Evolutionary conservation across 1,140 invertebrate species (phyloP).

Genomic region (Drosophila simulans): DNA sequence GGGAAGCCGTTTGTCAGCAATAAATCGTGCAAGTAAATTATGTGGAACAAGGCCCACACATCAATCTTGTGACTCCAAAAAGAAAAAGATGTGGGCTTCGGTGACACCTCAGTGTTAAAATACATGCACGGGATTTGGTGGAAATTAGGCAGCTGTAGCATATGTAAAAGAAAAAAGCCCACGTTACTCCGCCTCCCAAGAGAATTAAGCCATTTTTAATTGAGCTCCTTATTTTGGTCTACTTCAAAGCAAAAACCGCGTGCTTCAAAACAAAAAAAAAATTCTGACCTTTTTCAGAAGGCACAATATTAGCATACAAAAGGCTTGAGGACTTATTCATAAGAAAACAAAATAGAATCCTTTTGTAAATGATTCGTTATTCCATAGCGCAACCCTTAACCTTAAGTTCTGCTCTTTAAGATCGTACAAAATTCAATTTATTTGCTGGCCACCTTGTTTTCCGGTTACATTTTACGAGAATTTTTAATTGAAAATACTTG

Average conservation of each 20-base stretch:
- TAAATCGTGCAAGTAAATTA: conserved; percentile 60
- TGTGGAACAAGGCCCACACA: conserved; percentile 52
- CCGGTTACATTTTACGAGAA: background rate
- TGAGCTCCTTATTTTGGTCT: conserved; percentile 20
- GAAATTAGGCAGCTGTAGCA: conserved; percentile 41
- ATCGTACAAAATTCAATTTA: conserved; percentile 17
- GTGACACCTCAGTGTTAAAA: conserved; percentile 38
- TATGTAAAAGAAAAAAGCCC: conserved; percentile 6
- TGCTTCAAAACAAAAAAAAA: conserved; percentile 14
- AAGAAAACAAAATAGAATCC: conserved; percentile 3
- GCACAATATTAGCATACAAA: conserved; percentile 21
- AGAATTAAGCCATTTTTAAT: conserved; percentile 44
- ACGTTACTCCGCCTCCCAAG: background rate
- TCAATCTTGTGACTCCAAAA: conserved; percentile 51
- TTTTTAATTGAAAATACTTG: conserved; percentile 30
- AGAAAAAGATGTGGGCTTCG: conserved; percentile 4
- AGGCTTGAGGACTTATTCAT: conserved; percentile 5
- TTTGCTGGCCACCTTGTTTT: conserved; percentile 7
- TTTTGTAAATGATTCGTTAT: too few species aligned
- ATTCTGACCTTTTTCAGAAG: conserved; percentile 21
- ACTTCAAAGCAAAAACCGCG: conserved; percentile 26
- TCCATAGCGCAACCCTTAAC: background rate
- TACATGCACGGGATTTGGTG: background rate
- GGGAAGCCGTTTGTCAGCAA: conserved; percentile 50
- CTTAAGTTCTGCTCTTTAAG: background rate